phyloP scores from a whole-genome alignment of 2,113 vertebrate genomes.

The Calyptommatus sinebrachiatus region DNA sequence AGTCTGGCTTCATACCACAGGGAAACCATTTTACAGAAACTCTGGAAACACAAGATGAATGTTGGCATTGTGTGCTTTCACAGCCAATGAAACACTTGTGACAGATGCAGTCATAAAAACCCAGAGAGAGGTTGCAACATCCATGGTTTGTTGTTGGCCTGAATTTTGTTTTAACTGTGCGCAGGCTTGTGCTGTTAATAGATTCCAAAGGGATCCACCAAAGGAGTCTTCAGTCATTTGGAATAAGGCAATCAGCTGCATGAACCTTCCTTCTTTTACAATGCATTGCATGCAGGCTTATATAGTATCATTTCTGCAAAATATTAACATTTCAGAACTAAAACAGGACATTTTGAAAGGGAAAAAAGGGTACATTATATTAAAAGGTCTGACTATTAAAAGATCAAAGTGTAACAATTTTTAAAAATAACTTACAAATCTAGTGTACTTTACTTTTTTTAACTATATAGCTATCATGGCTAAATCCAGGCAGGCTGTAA shows the following conservation, averaged over 20 bases:
- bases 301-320: slow-evolving; percentile 27
- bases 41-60: not conserved
- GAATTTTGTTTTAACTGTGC: not conserved
- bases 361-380: slow-evolving; percentile 41
- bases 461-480: no score
- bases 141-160: not conserved
- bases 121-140: not conserved
- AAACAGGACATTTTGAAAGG: slow-evolving; percentile 36
- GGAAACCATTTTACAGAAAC: not conserved
- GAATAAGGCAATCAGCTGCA: fast-evolving
- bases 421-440: not conserved
- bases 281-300: not conserved
- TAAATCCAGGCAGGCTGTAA: no score
- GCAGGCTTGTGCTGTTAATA: not conserved
- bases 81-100: not conserved
- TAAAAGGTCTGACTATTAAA: slow-evolving; percentile 27
- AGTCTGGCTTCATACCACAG: not conserved
- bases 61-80: not conserved
- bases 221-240: not conserved
- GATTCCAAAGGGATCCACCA: fast-evolving
- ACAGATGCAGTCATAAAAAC: not conserved
- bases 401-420: slow-evolving; percentile 42
- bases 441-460: no score
- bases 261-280: slow-evolving; percentile 35
- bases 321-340: slow-evolving; percentile 37